Percentiles rank a stretch among this genome's conserved stretches.
phyloP scores from a whole-genome alignment of 2,113 vertebrate species.

The Dryoscopus gambensis region DNA sequence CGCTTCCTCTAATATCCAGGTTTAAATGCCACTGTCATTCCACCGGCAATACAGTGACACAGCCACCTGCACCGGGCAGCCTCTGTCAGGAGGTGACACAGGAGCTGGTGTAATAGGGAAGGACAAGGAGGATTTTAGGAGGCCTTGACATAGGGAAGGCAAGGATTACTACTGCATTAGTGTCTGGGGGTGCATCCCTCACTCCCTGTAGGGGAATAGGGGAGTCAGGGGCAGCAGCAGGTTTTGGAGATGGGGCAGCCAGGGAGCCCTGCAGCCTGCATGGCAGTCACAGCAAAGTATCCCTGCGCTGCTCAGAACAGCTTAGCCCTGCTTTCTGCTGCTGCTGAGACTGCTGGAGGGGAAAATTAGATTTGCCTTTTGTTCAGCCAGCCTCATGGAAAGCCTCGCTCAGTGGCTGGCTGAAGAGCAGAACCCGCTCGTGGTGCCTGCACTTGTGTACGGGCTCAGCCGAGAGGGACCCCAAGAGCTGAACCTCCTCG shows the following conservation, averaged over 20 bases:
- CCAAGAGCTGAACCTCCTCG: neutral
- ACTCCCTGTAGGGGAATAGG: fast-evolving
- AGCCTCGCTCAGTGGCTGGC: neutral
- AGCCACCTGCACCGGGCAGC: neutral
- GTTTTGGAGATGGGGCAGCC: neutral
- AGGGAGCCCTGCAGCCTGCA: neutral
- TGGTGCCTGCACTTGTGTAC: neutral
- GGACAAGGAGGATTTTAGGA: neutral
- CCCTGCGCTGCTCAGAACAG: neutral
- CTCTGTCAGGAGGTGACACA: neutral
- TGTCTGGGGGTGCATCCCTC: neutral
- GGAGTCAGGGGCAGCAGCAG: neutral
- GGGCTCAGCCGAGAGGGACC: neutral
- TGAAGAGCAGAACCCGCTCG: neutral
- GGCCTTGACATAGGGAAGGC: neutral
- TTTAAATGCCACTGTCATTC: neutral
- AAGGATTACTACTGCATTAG: neutral
- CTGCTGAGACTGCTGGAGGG: neutral
- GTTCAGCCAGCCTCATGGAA: neutral
- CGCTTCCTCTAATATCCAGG: fast-evolving
- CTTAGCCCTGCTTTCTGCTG: neutral
- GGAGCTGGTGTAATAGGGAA: neutral
- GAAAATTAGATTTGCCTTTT: constrained; percentile 45
- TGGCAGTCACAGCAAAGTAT: neutral
- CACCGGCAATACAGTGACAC: fast-evolving